A percentile compares a stretch with the other conserved stretches of the same genome.
Evolutionary conservation across 2,888 invertebrate genomes (phyloP).

Genomic region (Yponomeuta malinellus): DNA sequence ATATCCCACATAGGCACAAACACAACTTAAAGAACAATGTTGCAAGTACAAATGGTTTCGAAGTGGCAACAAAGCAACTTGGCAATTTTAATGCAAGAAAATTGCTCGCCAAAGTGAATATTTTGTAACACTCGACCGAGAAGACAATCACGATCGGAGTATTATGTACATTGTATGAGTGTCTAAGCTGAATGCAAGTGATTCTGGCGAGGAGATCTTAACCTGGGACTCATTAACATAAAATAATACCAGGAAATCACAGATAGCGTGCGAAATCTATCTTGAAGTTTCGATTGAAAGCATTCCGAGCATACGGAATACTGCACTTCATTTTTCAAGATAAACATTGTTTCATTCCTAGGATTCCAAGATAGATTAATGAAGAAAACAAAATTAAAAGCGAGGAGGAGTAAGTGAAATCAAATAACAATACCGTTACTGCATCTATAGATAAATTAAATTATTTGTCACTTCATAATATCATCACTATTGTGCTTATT

Average conservation of each 20-base stretch:
- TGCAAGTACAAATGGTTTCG: background rate
- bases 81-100: conserved; percentile 7
- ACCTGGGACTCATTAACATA: conserved; percentile 4
- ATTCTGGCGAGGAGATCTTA: background rate
- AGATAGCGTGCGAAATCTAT: background rate
- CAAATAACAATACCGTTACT: background rate
- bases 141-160: conserved; percentile 9
- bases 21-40: background rate
- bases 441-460: background rate
- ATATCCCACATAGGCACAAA: background rate
- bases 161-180: background rate
- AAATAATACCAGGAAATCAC: background rate
- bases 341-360: background rate
- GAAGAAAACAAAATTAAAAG: background rate
- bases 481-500: background rate
- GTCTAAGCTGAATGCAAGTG: background rate
- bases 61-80: background rate
- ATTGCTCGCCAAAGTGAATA: conserved; percentile 2
- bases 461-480: background rate
- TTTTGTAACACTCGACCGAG: background rate
- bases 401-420: background rate
- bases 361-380: background rate
- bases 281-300: background rate
- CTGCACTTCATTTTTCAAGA: background rate
- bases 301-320: background rate